phyloP scores from a whole-genome alignment of 2,888 invertebrate genomes.

The Drosophila melanosoma region DNA sequence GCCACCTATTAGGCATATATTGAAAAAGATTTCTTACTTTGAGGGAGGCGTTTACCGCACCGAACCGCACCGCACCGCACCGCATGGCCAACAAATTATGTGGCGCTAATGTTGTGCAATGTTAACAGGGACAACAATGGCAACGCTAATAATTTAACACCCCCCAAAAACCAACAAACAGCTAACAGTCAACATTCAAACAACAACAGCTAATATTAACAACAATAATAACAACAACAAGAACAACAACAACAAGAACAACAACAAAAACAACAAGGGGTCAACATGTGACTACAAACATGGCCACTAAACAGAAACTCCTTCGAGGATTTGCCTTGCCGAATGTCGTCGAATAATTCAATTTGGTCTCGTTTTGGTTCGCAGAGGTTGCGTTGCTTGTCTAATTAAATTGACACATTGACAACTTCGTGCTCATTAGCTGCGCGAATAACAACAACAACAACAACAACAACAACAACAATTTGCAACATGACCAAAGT shows the following conservation, averaged over 20 bases:
- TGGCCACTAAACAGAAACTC: slow-evolving; percentile 18
- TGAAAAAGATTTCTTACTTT: slow-evolving; percentile 21
- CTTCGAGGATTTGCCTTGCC: slow-evolving; percentile 31
- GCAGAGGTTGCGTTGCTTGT: slow-evolving; percentile 70
- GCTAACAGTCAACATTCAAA: neutral
- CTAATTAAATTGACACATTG: slow-evolving; percentile 83
- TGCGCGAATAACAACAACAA: slow-evolving; percentile 44
- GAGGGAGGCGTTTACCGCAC: slow-evolving; percentile 1
- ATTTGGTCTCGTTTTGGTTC: slow-evolving; percentile 71
- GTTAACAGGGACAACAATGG: slow-evolving; percentile 54
- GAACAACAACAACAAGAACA: slow-evolving; percentile 5
- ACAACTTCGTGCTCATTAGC: slow-evolving; percentile 82
- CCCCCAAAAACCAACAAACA: slow-evolving; percentile 15
- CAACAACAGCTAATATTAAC: slow-evolving; percentile 1
- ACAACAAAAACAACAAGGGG: slow-evolving; percentile 6
- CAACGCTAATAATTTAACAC: slow-evolving; percentile 37
- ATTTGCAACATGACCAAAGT: slow-evolving; percentile 42
- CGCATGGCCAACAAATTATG: slow-evolving; percentile 52
- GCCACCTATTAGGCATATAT: neutral
- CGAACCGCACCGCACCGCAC: neutral
- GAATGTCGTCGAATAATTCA: slow-evolving; percentile 79
- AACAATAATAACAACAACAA: slow-evolving; percentile 6
- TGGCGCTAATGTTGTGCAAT: slow-evolving; percentile 59
- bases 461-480: slow-evolving; percentile 22
- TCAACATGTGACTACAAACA: slow-evolving; percentile 21